Evolutionary conservation across 2,888 invertebrate species (phyloP), one percentile per base, ranked within the genome.

Genomic region (Tupiocoris notatus): DNA sequence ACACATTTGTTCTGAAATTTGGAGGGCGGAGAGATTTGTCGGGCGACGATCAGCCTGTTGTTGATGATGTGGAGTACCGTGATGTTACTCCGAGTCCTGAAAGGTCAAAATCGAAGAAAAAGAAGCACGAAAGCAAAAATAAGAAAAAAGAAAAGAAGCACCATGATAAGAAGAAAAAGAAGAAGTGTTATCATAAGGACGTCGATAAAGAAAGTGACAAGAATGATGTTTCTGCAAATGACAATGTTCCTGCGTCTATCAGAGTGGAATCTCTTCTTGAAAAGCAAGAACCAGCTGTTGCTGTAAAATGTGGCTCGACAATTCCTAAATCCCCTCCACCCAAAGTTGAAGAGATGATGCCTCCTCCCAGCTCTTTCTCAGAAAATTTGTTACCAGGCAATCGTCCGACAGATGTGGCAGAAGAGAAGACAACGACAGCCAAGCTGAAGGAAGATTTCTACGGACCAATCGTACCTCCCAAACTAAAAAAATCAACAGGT

Each of bases 91-190:
- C 54, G 12, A 64, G 75, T 54, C 76, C 76, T 56, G 76, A 67
- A 16, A 57, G 66, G 3, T 59, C 65, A 9, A 58, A 75, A n/a
- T 24, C 57, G 16, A 66, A 59, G 57, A 76, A 68, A 54, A 54
- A 63, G n/a, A 76, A 63, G 21, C 59, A 76, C 21, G 59, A 56
- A 3, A 63, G 63, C 12, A 76, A 62, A 24, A 21, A 68, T 7
- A 68, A 62, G 56, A 76, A 70, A 22, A 76, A 68, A 58, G 63
- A 62, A 18, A 39, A 39, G 39, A 73, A 62, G 54, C 62, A 54
- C n/a, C 61, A 76, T 23, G 70, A 63, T 2, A 65, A 62, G 56
- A 68, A 76, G 68, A 68, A 67, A 20, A 76, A 76, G 63, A 61
- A 61, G n/a, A 71, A 61, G n/a, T 59, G 59, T n/a, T 6, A n/a